Evolutionary conservation across 2,888 invertebrate genomes (phyloP), one percentile per base, ranked within the genome.

Genomic region (Drosophila mimetica): DNA sequence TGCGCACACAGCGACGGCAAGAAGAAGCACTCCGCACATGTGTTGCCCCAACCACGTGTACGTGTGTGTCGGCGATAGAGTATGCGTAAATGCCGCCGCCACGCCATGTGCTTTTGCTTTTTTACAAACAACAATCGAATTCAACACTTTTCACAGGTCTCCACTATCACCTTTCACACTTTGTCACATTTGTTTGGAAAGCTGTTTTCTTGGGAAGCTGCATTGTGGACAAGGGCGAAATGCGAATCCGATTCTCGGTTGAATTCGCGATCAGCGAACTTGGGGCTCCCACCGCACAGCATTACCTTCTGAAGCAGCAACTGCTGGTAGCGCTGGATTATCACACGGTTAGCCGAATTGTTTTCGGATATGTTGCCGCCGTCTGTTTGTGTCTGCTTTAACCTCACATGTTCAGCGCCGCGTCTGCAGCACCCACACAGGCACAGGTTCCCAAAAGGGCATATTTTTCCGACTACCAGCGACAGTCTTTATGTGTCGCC

Each of bases 401-500:
- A 90, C 90, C 90, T 90, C 90, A 90, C 91, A 90, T 90, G 89
- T 81, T 88, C 77, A 86, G 85, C 88, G 83, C 79, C 80, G 76
- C 77, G 86, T 83, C 77, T 71, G 63, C 79, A 84, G 73, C 72
- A 63, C 65, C 71, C 65, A 75, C 78, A 47, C 78, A 75, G 37
- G 41, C 41, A 61, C 64, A 66, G 39, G 25, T 47, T 5, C 11
- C 3, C 16, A 54, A 42, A 16, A 28, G 11, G 9, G 11, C 53
- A 37, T 37, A 2, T 34, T 30, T 2, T 28, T n/a, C n/a, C 25
- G 30, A n/a, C 13, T 9, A 6, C 20, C 30, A 18, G 13, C 30
- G 30, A 4, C 50, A 13, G 28, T 5, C 22, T 53, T 47, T 34
- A 9, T 28, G 16, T 11, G 44, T 11, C 39, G 13, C 20, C 20